Evolutionary conservation across 1,140 invertebrate species (phyloP).

Genomic region (Euwallacea similis): DNA sequence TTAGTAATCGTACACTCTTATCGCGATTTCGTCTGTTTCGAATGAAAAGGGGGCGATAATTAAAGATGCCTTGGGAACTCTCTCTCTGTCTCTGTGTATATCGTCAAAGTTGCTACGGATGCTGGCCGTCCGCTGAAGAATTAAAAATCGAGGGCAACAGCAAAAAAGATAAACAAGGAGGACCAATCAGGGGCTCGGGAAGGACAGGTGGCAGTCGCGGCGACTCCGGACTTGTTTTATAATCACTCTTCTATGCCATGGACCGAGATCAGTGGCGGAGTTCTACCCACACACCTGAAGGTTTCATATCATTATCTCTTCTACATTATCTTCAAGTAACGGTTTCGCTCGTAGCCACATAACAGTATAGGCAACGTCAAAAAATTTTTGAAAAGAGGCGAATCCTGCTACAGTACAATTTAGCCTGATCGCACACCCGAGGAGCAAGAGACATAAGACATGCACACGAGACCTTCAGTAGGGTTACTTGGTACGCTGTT

Average conservation of each 20-base stretch:
- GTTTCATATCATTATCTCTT: too few relatives aligned
- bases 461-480: too few relatives aligned
- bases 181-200: slow-evolving; percentile 23
- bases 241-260: slow-evolving; percentile 19
- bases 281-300: neutral
- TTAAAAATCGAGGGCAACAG: slow-evolving; percentile 29
- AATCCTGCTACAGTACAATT: too few relatives aligned
- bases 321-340: too few relatives aligned
- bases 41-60: slow-evolving; percentile 19
- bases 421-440: too few relatives aligned
- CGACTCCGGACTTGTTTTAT: slow-evolving; percentile 26
- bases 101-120: too few relatives aligned
- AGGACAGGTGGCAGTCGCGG: slow-evolving; percentile 32
- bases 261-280: slow-evolving; percentile 24
- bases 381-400: too few relatives aligned
- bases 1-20: slow-evolving; percentile 19
- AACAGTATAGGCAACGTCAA: too few relatives aligned
- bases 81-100: neutral
- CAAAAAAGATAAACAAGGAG: slow-evolving; percentile 28
- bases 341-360: too few relatives aligned
- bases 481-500: too few relatives aligned
- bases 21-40: neutral
- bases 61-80: slow-evolving; percentile 30
- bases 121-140: slow-evolving; percentile 15
- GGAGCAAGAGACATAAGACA: too few relatives aligned